Conservation (phyloP, 2,113 vertebrate species). For the Gallinago paraguaiae region DNA sequence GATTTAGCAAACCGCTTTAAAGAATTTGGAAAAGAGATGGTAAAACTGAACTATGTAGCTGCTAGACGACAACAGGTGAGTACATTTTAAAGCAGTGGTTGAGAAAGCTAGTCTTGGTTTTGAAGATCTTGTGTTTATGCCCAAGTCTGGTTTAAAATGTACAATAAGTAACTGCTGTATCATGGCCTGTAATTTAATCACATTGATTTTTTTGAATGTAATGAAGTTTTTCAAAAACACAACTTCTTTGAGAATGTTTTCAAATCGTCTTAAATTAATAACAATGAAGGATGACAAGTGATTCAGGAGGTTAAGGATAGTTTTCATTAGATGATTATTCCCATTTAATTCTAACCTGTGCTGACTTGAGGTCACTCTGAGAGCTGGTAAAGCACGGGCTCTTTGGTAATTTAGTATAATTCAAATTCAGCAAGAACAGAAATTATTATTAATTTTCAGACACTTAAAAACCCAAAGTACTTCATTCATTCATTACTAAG, state of each 20-base stretch:
- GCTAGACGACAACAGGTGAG: constrained; percentile 94
- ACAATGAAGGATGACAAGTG: not conserved
- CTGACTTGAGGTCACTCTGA: not conserved
- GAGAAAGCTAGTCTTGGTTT: not conserved
- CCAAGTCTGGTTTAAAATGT: not conserved
- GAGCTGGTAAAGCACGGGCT: not conserved
- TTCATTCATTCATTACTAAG: not conserved
- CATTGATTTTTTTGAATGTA: not conserved
- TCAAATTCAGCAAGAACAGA: not conserved
- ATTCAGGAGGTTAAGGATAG: not conserved
- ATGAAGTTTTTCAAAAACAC: not conserved
- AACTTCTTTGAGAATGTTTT: not conserved
- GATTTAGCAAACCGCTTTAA: constrained; percentile 97
- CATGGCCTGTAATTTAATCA: not conserved
- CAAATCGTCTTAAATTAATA: not conserved
- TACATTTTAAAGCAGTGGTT: not conserved
- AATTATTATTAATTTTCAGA: not conserved
- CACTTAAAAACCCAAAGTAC: not conserved
- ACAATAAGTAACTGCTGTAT: not conserved
- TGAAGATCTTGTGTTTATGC: not conserved
- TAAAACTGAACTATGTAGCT: constrained; percentile 97
- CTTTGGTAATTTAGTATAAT: not conserved
- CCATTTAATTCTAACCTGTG: not conserved
- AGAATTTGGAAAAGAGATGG: constrained; percentile 99
- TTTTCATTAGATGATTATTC: not conserved